Evolutionary conservation across 2,113 vertebrate species (phyloP).

Genomic region (Lepisosteus osseus): DNA sequence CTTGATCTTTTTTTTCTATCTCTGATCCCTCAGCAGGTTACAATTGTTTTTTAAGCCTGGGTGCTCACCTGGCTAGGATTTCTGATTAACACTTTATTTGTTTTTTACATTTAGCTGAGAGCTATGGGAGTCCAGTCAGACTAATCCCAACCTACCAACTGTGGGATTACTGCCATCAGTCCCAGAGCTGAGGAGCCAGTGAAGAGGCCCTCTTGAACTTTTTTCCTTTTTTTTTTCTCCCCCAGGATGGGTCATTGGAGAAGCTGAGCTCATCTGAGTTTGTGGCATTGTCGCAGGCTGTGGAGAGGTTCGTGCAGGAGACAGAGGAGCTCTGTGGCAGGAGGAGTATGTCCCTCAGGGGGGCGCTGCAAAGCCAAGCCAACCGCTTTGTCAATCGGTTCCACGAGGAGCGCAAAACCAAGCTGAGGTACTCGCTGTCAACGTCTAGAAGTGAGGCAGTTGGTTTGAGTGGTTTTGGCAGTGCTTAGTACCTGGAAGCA

Average conservation of each 20-base stretch:
- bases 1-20: too few species aligned
- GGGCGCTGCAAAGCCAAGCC: slow-evolving; percentile 94
- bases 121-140: too few species aligned
- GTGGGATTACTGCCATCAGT: too few species aligned
- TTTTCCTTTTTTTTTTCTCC: background rate
- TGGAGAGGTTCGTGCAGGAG: slow-evolving; percentile 83
- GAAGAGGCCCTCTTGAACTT: background rate
- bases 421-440: slow-evolving; percentile 75
- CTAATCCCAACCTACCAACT: too few species aligned
- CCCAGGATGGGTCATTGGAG: slow-evolving; percentile 90
- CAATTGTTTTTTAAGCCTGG: too few species aligned
- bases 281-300: slow-evolving; percentile 81
- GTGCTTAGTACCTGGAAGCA: background rate
- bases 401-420: slow-evolving; percentile 94
- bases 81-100: too few species aligned
- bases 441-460: background rate
- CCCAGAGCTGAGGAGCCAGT: too few species aligned
- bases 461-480: background rate
- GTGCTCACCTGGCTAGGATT: too few species aligned
- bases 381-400: slow-evolving; percentile 94
- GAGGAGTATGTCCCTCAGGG: slow-evolving; percentile 84
- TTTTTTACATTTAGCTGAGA: too few species aligned
- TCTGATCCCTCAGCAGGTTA: too few species aligned
- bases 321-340: slow-evolving; percentile 86
- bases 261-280: slow-evolving; percentile 89